Conservation (phyloP, 1,140 invertebrate genomes). For the Tyrophagus putrescentiae region DNA sequence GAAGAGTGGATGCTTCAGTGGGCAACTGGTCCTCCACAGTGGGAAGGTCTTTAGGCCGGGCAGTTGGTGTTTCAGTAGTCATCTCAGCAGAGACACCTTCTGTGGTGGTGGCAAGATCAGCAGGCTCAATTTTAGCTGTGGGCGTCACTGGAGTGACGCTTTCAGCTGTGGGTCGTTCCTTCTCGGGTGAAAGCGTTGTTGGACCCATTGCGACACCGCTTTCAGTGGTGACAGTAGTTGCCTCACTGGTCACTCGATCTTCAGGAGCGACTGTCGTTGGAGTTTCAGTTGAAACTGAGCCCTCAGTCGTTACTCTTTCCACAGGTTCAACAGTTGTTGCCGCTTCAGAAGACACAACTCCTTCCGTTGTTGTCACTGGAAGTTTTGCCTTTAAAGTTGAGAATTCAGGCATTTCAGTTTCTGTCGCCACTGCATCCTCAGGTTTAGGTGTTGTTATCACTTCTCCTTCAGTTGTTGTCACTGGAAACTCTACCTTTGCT, state of each 20-base stretch:
- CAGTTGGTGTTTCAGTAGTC: conserved; percentile 24
- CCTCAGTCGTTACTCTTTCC: not conserved
- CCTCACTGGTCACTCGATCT: too few relatives aligned
- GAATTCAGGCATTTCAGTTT: not conserved
- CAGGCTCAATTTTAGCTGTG: not conserved
- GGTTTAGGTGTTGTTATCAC: not conserved
- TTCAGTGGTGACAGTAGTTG: too few relatives aligned
- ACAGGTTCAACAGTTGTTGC: not conserved
- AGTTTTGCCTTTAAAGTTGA: not conserved
- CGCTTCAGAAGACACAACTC: not conserved
- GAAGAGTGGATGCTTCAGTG: not conserved
- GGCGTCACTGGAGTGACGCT: not conserved
- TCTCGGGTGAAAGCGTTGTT: too few relatives aligned
- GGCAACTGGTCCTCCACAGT: too few relatives aligned
- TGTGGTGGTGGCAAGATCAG: not conserved
- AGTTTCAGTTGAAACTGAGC: too few relatives aligned
- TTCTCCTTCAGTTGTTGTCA: conserved; percentile 24
- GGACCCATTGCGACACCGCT: too few relatives aligned
- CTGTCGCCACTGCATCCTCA: too few relatives aligned
- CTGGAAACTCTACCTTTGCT: conserved; percentile 22
- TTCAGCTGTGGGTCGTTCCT: too few relatives aligned
- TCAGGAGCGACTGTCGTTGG: not conserved
- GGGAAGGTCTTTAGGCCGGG: too few relatives aligned
- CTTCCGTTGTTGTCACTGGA: not conserved
- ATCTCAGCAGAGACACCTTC: not conserved